Evolutionary conservation across 2,113 vertebrate species (phyloP).

Genomic region (Hippocampus guttulatus): DNA sequence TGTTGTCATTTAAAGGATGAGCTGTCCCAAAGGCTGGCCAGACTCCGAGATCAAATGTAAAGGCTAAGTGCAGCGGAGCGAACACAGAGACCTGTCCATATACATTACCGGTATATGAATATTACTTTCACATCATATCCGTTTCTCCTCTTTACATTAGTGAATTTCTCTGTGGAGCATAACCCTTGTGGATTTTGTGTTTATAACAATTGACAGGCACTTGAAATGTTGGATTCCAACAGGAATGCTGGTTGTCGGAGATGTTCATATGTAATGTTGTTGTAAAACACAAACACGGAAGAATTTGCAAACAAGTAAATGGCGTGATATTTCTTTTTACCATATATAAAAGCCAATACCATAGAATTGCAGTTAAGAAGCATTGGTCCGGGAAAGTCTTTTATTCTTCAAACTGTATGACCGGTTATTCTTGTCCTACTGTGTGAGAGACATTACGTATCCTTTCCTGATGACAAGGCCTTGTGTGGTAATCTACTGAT

Average conservation of each 20-base stretch:
- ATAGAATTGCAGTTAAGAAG: constrained; percentile 13
- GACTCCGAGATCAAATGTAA: constrained; percentile 88
- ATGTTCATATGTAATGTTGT: constrained; percentile 3
- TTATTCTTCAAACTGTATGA: constrained; percentile 1
- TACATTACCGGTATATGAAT: constrained; percentile 23
- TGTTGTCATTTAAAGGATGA: constrained; percentile 78
- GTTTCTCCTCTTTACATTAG: constrained; percentile 17
- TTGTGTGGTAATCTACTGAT: constrained; percentile 32
- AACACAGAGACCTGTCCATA: constrained; percentile 1
- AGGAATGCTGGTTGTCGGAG: constrained; percentile 1
- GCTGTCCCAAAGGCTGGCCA: constrained; percentile 88
- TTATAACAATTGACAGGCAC: constrained; percentile 3
- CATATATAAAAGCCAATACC: constrained; percentile 20
- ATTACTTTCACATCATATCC: constrained; percentile 7
- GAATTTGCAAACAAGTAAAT: constrained; percentile 1
- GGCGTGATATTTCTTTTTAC: not conserved
- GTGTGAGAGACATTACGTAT: constrained; percentile 7
- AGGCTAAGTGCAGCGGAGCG: not conserved
- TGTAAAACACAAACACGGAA: constrained; percentile 25
- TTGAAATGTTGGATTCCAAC: constrained; percentile 3
- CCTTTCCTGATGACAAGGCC: constrained; percentile 12
- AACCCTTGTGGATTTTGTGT: constrained; percentile 14
- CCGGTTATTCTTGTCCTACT: constrained; percentile 22
- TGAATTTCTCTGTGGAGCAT: constrained; percentile 10
- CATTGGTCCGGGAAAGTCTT: not conserved